Percentiles rank a stretch among this genome's conserved stretches.
Evolutionary conservation across 1,140 invertebrate species (phyloP).

Genomic region (Pectinophora gossypiella): DNA sequence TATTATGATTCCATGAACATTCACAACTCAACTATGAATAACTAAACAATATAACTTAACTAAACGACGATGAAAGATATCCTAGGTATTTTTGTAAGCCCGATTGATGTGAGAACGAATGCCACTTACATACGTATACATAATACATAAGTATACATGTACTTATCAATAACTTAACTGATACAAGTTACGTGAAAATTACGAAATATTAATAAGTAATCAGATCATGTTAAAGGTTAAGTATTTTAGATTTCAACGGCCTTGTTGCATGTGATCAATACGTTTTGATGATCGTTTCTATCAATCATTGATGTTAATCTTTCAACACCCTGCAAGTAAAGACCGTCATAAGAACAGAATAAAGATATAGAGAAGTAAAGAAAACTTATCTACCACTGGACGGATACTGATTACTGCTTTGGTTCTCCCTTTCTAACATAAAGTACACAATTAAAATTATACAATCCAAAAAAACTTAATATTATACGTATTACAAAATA

Average conservation of each 20-base stretch:
- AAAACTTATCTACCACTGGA: slow-evolving; percentile 65
- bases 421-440: slow-evolving; percentile 32
- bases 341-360: too few relatives aligned
- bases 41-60: not conserved
- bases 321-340: too few relatives aligned
- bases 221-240: too few relatives aligned
- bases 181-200: not conserved
- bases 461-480: not conserved
- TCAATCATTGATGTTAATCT: too few relatives aligned
- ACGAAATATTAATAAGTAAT: slow-evolving; percentile 14
- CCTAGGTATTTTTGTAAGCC: not conserved
- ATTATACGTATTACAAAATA: too few relatives aligned
- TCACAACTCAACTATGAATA: not conserved
- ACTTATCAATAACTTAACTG: not conserved
- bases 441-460: not conserved
- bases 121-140: not conserved
- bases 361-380: not conserved
- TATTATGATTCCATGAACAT: not conserved
- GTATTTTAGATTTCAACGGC: too few relatives aligned
- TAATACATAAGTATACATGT: not conserved
- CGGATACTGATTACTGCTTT: slow-evolving; percentile 73
- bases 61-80: slow-evolving; percentile 14
- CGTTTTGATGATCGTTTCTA: too few relatives aligned
- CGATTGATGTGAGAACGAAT: not conserved
- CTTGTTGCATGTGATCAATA: too few relatives aligned